Base-by-base conservation (phyloP, 2,797 vertebrate species). In the Todus mexicanus region DNA sequence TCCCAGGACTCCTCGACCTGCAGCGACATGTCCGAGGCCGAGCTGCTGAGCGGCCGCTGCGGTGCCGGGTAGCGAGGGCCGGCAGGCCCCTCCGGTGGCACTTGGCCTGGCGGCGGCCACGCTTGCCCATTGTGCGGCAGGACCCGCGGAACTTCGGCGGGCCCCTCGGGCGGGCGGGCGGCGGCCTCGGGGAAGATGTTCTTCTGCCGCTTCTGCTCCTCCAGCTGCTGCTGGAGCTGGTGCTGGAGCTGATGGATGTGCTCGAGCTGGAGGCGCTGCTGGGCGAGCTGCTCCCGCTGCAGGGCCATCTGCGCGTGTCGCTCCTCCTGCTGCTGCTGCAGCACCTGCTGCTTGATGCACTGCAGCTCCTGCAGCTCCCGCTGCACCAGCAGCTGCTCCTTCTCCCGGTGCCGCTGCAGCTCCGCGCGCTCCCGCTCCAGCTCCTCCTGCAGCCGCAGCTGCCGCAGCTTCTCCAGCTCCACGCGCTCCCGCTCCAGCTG, bases 231-330 rank as follows among this genome's bases (percentile, higher is more conserved):
- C 95, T 99, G 99, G 75, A 99, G 98, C 94, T 99, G 99, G n/a
- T 99, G 99, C 95, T 99, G 99, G 76, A 99, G 96, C 83, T 99
- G 99, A 92, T 99, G 99, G 76, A 99, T 99, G 96, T 99, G 99
- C 95, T 99, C 99, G 3, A 99, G 98, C 91, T 99, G 99, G 96
- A 99, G 98, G 92, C 98, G 98, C 95, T 99, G 99, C 95, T 99
- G 99, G 19, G 99, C 99, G 17, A 99, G 97, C 97, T 99, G 99
- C 93, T 99, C 99, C 80, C 99, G 98, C 97, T 99, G 99, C 98
- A 99, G 97, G 0, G 98, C 99, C 29, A 99, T 98, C 95, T 99
- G 99, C 0, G 98, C 99, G 31, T 99, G 99, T 48, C 99, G 98
- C 87, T 99, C 99, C 92, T 98, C 98, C 90, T 99, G 99, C 96